These are phyloP conservation scores for Euura saliciscinereae DNA, from an alignment of 1,140 invertebrate genomes.

Conservation along the genomic window DNA sequence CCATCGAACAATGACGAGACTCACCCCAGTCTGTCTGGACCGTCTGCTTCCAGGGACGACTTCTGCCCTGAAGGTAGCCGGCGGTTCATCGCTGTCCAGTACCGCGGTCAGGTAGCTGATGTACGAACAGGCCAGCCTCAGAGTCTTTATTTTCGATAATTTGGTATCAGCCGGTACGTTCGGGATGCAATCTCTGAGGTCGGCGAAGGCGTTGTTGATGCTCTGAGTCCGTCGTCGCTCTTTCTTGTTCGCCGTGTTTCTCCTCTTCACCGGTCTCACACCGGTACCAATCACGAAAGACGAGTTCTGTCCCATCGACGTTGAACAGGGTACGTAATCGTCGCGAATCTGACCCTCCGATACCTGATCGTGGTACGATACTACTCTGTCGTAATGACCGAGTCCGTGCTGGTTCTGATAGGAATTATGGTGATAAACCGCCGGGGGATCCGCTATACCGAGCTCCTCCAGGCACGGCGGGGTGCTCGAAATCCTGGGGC, in stretches of 20 bases:
- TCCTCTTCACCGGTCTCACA: slow-evolving; percentile 61
- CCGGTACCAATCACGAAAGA: not conserved
- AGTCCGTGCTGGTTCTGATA: not conserved
- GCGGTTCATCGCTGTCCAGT: slow-evolving; percentile 76
- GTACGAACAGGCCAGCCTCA: slow-evolving; percentile 89
- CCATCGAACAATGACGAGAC: slow-evolving; percentile 4
- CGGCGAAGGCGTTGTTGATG: slow-evolving; percentile 94
- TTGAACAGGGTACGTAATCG: not conserved
- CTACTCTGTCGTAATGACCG: not conserved
- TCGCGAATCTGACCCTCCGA: not conserved
- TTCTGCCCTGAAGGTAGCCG: slow-evolving; percentile 76
- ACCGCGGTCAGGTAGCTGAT: slow-evolving; percentile 88
- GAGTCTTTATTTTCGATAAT: slow-evolving; percentile 91
- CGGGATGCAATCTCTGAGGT: slow-evolving; percentile 91
- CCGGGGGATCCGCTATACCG: not conserved
- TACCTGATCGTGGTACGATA: not conserved
- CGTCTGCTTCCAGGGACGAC: slow-evolving; percentile 62
- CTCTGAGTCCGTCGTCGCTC: slow-evolving; percentile 89
- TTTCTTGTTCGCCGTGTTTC: slow-evolving; percentile 91
- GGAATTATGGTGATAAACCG: not conserved
- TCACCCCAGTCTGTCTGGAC: slow-evolving; percentile 41
- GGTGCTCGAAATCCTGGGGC: not conserved
- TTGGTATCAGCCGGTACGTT: slow-evolving; percentile 96
- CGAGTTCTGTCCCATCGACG: not conserved
- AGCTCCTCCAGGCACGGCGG: slow-evolving; percentile 8